Percentiles rank a stretch among this genome's conserved stretches.
Conservation (phyloP, 2,888 invertebrate genomes). For the Arge pagana region DNA sequence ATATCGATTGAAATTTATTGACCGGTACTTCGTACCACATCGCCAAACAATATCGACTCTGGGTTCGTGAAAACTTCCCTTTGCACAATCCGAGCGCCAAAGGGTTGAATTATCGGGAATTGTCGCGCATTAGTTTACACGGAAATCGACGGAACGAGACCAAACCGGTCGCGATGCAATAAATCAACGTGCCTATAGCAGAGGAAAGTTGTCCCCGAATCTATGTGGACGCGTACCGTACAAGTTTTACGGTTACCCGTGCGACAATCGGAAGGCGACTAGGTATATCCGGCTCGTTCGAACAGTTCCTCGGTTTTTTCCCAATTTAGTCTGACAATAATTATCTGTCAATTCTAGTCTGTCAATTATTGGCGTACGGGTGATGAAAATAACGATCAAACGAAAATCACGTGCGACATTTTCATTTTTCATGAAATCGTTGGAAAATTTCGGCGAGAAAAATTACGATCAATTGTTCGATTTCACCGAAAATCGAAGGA, state of each 20-base stretch:
- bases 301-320: not conserved
- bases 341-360: conserved; percentile 11
- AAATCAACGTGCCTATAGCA: conserved; percentile 31
- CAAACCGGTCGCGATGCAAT: conserved; percentile 32
- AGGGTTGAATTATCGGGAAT: conserved; percentile 29
- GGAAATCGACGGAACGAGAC: conserved; percentile 43
- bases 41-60: conserved; percentile 53
- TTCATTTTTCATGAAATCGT: too few species aligned
- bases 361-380: too few species aligned
- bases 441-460: too few species aligned
- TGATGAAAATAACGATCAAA: too few species aligned
- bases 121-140: conserved; percentile 40
- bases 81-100: conserved; percentile 20
- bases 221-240: conserved; percentile 1
- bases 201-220: conserved; percentile 9
- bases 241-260: not conserved
- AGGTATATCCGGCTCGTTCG: not conserved
- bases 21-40: conserved; percentile 9
- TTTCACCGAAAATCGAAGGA: too few species aligned
- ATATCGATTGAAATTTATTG: conserved; percentile 40
- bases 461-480: too few species aligned
- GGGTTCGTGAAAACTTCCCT: conserved; percentile 53
- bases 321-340: too few species aligned
- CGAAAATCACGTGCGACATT: too few species aligned
- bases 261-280: too few species aligned